phyloP scores from a whole-genome alignment of 2,888 invertebrate species.

The Sclerodermus sp. region DNA sequence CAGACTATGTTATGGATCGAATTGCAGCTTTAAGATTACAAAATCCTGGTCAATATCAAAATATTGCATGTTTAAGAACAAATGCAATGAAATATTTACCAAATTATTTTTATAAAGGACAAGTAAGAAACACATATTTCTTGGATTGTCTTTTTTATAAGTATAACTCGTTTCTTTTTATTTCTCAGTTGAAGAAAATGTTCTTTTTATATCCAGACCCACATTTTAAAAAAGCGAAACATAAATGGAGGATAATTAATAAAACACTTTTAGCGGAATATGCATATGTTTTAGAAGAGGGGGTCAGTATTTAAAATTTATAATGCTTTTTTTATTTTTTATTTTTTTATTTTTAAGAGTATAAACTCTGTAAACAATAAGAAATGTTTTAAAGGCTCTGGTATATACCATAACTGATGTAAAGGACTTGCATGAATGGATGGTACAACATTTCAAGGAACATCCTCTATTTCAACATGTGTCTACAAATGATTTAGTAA shows the following conservation, averaged over 20 bases:
- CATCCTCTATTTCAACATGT: conserved; percentile 88
- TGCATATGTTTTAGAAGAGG: conserved; percentile 86
- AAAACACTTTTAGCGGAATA: conserved; percentile 92
- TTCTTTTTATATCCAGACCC: conserved; percentile 99
- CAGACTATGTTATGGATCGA: conserved; percentile 95
- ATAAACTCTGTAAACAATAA: conserved; percentile 5
- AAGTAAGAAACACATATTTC: conserved; percentile 61
- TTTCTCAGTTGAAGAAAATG: conserved; percentile 84
- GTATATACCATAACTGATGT: conserved; percentile 99
- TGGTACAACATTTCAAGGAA: conserved; percentile 85
- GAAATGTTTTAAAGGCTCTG: conserved; percentile 70
- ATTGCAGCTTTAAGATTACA: conserved; percentile 83
- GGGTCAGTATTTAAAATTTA: conserved; percentile 62
- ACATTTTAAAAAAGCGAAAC: conserved; percentile 98
- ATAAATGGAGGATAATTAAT: conserved; percentile 99
- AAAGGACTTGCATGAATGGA: conserved; percentile 95
- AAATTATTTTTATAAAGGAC: conserved; percentile 93
- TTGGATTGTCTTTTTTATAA: not conserved
- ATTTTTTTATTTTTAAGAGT: conserved; percentile 2
- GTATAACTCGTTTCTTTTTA: conserved; percentile 8
- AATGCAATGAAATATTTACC: conserved; percentile 99
- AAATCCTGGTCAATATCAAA: conserved; percentile 77
- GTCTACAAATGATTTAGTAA: conserved; percentile 75
- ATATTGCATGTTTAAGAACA: conserved; percentile 91
- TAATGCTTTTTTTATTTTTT: not conserved